Conservation (phyloP, 2,113 vertebrate genomes). For the Axis porcinus region DNA sequence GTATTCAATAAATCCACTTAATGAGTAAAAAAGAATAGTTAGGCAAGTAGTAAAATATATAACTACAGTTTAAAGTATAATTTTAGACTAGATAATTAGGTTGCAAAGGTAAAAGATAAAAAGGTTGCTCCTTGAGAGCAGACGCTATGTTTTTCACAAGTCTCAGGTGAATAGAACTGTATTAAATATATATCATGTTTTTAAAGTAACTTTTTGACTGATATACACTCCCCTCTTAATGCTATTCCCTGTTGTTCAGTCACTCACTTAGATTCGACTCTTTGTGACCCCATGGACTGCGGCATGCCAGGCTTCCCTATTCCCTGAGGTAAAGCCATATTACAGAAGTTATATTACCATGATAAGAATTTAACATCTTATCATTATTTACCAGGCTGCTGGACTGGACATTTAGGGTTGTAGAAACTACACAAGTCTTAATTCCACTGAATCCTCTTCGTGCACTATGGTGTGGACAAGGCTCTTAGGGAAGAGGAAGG, state of each 20-base stretch:
- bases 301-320: neutral
- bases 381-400: slow-evolving; percentile 15
- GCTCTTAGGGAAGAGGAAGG: neutral
- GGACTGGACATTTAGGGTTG: neutral
- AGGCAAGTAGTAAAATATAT: neutral
- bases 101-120: too few species aligned
- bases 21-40: neutral
- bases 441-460: neutral
- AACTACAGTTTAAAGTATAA: neutral
- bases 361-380: neutral
- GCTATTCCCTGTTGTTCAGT: neutral
- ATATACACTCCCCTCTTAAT: neutral
- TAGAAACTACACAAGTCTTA: slow-evolving; percentile 26
- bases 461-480: neutral
- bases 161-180: neutral
- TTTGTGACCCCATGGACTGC: neutral
- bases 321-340: neutral
- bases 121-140: neutral
- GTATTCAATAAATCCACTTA: neutral
- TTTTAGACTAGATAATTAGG: neutral
- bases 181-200: neutral
- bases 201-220: neutral
- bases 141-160: neutral
- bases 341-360: neutral
- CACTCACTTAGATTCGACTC: neutral